These are phyloP conservation scores for Dicentrarchus labrax DNA, from an alignment of 2,113 vertebrate genomes.

Conservation along the genomic window DNA sequence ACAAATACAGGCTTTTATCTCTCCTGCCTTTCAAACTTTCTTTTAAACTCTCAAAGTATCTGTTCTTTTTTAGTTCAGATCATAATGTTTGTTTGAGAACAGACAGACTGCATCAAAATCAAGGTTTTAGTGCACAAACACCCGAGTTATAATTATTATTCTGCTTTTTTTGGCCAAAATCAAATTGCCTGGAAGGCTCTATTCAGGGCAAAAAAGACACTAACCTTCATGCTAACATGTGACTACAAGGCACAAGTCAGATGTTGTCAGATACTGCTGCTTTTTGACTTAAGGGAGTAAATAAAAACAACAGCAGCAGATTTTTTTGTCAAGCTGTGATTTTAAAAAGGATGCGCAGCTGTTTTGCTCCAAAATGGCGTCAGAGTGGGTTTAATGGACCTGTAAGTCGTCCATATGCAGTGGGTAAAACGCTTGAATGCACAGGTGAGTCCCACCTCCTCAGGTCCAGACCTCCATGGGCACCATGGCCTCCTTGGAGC, in stretches of 20 bases:
- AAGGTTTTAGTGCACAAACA: too few relatives aligned
- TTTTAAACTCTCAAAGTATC: not conserved
- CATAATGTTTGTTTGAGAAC: not conserved
- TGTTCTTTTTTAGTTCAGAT: not conserved
- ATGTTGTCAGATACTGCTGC: too few relatives aligned
- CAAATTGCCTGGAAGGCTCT: not conserved
- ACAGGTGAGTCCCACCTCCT: constrained; percentile 33
- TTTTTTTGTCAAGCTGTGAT: not conserved
- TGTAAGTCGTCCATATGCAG: not conserved
- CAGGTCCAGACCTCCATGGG: constrained; percentile 98
- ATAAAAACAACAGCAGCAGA: not conserved
- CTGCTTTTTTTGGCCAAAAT: too few relatives aligned
- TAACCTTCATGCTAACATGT: not conserved
- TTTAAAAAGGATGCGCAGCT: not conserved
- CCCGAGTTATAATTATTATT: too few relatives aligned
- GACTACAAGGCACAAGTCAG: not conserved
- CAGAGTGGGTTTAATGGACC: not conserved
- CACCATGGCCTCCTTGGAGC: constrained; percentile 96
- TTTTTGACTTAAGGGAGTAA: not conserved
- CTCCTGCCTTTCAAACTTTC: too few relatives aligned
- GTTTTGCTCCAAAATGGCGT: constrained; percentile 28
- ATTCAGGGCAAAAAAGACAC: not conserved
- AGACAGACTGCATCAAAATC: not conserved
- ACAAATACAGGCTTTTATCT: too few relatives aligned
- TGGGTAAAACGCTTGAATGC: not conserved